Base-by-base conservation (phyloP, 2,888 invertebrate species). In the Cryptus armator region DNA sequence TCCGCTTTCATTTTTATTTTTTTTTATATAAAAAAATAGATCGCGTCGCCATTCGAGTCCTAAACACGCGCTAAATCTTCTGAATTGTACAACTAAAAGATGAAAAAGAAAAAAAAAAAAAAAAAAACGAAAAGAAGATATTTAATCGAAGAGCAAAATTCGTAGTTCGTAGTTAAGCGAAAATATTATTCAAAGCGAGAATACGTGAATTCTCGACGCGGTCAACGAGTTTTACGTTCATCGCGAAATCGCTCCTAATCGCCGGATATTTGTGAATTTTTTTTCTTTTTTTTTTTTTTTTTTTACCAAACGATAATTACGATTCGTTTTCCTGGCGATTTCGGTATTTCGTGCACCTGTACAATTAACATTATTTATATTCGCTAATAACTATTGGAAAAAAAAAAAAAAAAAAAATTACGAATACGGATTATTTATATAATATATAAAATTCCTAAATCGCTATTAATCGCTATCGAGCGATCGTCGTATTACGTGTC, bases 401-500 rank as follows among this genome's bases (percentile, higher is more conserved):
- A 72, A 37, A 37, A 37, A 37, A 37, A 37, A 72, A 72, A 72
- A 72, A 37, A 37, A 37, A 37, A 37, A 37, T 5, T 72, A 72
- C 72, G 72, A 59, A 72, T 72, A 72, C 72, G 44, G 59, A 72
- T 59, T 72, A 53, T 53, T 53, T 53, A 64, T 64, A 64, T 64
- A 37, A 53, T 53, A 53, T 51, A 53, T 53, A 53, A 53, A 59
- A 59, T 24, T 48, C 46, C n/a, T 24, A 74, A 70, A 75, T 67
- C 53, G 29, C 37, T 37, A 62, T 24, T 32, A 44, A 44, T 56
- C 56, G 56, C 16, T 70, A 32, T 78, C 59, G 37, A 68, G 48
- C 7, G 14, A n/a, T 64, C 37, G 51, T 59, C 32, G 37, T 78
- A 86, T 92, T 93, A 93, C 89, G 93, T 95, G 68, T 96, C 96